Evolutionary conservation across 2,797 vertebrate genomes (phyloP).

Genomic region (Gobio occitaniae): DNA sequence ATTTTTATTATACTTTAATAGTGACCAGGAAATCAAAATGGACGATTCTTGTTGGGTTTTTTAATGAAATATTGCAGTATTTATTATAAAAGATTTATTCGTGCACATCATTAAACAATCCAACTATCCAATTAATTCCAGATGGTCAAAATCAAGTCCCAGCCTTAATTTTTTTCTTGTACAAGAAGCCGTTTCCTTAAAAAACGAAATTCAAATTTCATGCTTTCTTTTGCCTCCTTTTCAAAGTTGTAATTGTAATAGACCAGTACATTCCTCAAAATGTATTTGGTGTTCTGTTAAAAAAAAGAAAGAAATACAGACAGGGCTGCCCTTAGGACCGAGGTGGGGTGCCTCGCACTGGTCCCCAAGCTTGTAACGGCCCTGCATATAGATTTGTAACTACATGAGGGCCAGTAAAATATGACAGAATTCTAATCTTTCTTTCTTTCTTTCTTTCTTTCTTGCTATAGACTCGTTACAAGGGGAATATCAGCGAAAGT

Average conservation of each 20-base stretch:
- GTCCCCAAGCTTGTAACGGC: no score
- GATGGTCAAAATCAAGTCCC: background rate
- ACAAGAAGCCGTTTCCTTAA: background rate
- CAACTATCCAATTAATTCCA: background rate
- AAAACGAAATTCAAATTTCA: background rate
- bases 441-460: background rate
- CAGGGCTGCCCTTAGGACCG: no score
- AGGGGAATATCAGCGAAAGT: conserved; percentile 85
- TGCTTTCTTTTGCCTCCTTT: background rate
- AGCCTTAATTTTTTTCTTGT: background rate
- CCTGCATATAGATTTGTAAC: background rate
- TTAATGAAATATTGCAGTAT: background rate
- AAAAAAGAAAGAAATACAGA: background rate
- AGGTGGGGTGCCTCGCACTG: no score
- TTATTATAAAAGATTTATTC: background rate
- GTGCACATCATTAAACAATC: background rate
- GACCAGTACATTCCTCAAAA: background rate
- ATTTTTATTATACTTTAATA: background rate
- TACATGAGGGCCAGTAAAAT: background rate
- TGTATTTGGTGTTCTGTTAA: no score
- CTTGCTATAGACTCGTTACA: conserved; percentile 80
- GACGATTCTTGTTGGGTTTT: background rate
- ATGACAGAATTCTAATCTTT: background rate
- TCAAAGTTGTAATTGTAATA: background rate
- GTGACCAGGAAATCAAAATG: background rate